Conservation (phyloP, 2,888 invertebrate genomes). For the Troides aeacus region DNA sequence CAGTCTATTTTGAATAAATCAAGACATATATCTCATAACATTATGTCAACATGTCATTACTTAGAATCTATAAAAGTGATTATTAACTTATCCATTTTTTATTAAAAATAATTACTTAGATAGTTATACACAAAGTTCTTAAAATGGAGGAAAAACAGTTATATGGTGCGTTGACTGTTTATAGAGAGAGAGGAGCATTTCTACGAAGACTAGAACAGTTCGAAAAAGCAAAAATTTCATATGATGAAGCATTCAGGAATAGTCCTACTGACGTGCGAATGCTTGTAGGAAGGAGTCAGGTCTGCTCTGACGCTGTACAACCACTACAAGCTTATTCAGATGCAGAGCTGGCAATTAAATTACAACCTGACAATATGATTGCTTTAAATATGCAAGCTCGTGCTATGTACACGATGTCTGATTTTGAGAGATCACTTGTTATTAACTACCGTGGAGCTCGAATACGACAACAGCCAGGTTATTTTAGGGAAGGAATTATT, state of each 20-base stretch:
- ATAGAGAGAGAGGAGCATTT: slow-evolving; percentile 68
- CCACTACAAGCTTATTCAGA: slow-evolving; percentile 69
- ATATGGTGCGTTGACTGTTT: slow-evolving; percentile 66
- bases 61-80: not conserved
- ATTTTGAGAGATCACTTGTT: slow-evolving; percentile 70
- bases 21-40: not conserved
- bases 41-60: not conserved
- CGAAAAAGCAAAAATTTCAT: slow-evolving; percentile 66
- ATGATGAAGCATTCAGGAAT: slow-evolving; percentile 63
- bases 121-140: slow-evolving; percentile 1
- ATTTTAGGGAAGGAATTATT: slow-evolving; percentile 71
- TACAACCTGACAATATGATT: slow-evolving; percentile 66
- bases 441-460: slow-evolving; percentile 67
- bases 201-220: slow-evolving; percentile 70
- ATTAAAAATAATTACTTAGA: not conserved
- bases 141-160: slow-evolving; percentile 68
- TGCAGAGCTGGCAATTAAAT: slow-evolving; percentile 66
- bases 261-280: slow-evolving; percentile 61
- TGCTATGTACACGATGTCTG: slow-evolving; percentile 72
- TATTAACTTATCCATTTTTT: not conserved
- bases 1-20: not conserved
- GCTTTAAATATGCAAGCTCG: slow-evolving; percentile 71
- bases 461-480: slow-evolving; percentile 62
- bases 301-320: slow-evolving; percentile 67
- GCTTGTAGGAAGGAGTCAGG: slow-evolving; percentile 67